phyloP scores from a whole-genome alignment of 1,140 invertebrate genomes.

The Drosophila bocqueti region DNA sequence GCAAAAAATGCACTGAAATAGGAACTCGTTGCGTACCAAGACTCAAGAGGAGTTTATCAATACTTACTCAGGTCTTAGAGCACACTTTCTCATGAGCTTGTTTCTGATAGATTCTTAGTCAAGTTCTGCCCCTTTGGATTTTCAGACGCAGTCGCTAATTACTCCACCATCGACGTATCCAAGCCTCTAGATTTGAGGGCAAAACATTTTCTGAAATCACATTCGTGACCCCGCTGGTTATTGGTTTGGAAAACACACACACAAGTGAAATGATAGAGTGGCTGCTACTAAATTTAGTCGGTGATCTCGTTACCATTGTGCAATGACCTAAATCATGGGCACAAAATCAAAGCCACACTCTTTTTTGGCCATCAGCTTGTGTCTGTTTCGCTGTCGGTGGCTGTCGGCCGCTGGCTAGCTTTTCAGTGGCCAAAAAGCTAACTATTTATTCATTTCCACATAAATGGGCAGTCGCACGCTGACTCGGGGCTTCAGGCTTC shows the following conservation, averaged over 20 bases:
- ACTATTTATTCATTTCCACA: constrained; percentile 67
- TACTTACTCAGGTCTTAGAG: no score
- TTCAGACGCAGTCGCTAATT: background rate
- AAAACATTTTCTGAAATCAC: background rate
- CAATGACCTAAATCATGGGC: constrained; percentile 77
- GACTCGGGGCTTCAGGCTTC: background rate
- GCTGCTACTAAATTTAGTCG: constrained; percentile 72
- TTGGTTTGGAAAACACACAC: background rate
- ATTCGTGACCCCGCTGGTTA: background rate
- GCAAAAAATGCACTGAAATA: background rate
- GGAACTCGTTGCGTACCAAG: background rate
- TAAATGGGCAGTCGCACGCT: constrained; percentile 51
- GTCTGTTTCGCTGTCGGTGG: constrained; percentile 23
- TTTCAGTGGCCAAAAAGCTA: constrained; percentile 50
- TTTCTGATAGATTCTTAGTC: background rate
- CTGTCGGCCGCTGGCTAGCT: constrained; percentile 22
- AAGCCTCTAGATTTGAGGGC: background rate
- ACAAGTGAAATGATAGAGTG: constrained; percentile 20
- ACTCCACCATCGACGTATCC: background rate
- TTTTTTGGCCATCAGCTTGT: constrained; percentile 43
- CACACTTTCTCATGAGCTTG: background rate
- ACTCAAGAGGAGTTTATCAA: background rate
- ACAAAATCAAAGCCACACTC: constrained; percentile 71
- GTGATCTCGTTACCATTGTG: constrained; percentile 77
- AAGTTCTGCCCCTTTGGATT: background rate